Percentiles rank a stretch among this genome's conserved stretches.
Conservation (phyloP, 1,140 invertebrate genomes). For the Ceratina australensis region DNA sequence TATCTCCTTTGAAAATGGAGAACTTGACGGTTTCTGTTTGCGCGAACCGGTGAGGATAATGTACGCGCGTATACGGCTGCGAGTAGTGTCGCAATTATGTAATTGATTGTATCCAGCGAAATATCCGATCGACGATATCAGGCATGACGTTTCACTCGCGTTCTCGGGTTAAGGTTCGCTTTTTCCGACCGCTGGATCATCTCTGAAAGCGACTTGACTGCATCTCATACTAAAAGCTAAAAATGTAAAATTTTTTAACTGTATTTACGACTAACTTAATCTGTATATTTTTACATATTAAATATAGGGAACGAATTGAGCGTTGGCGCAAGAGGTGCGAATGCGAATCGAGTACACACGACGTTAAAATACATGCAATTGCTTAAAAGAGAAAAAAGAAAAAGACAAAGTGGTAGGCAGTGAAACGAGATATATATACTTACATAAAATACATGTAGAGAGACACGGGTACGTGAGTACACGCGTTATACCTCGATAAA, state of each 20-base stretch:
- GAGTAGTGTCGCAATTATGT: neutral
- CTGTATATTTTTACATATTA: constrained; percentile 79
- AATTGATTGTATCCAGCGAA: constrained; percentile 23
- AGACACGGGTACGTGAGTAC: constrained; percentile 15
- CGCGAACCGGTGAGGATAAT: neutral
- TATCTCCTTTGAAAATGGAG: neutral
- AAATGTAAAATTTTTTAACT: constrained; percentile 69
- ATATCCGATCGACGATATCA: constrained; percentile 53
- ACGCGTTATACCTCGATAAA: constrained; percentile 32
- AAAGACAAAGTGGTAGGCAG: neutral
- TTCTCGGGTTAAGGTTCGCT: constrained; percentile 53
- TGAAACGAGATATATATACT: neutral
- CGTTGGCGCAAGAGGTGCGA: constrained; percentile 48
- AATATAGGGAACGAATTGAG: constrained; percentile 64
- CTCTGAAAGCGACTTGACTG: constrained; percentile 59
- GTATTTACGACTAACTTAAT: constrained; percentile 75
- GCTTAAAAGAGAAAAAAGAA: constrained; percentile 7
- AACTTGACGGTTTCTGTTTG: neutral
- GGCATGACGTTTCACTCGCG: constrained; percentile 58
- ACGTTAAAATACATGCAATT: constrained; percentile 28
- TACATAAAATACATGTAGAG: constrained; percentile 8
- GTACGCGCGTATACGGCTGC: neutral
- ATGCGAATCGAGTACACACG: constrained; percentile 54
- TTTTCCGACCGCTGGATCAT: constrained; percentile 53
- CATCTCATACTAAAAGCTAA: constrained; percentile 65